Evolutionary conservation across 1,140 invertebrate genomes (phyloP).

Genomic region (Acromyrmex echinatior): DNA sequence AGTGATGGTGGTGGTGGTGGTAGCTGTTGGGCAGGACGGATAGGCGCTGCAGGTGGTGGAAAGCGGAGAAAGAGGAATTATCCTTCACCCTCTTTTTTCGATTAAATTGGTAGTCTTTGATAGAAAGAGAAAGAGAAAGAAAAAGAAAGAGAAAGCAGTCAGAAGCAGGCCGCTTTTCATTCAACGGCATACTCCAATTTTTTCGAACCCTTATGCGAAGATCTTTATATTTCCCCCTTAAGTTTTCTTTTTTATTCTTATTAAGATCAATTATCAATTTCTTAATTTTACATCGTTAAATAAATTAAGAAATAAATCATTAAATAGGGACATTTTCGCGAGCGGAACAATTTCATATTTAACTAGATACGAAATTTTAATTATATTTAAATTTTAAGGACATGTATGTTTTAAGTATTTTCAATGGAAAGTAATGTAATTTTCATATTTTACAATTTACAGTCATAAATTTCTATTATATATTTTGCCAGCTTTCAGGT

Average conservation of each 20-base stretch:
- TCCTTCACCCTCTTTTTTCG: constrained; percentile 70
- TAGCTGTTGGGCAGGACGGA: constrained; percentile 47
- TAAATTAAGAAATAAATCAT: not conserved
- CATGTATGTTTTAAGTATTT: not conserved
- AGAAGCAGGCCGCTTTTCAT: constrained; percentile 27
- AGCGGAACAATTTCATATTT: not conserved
- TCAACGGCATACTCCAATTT: constrained; percentile 49
- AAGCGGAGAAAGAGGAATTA: constrained; percentile 71
- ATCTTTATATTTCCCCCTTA: not conserved
- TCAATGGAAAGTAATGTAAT: not conserved
- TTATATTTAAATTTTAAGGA: not conserved
- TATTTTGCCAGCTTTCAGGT: constrained; percentile 30
- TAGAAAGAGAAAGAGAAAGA: not conserved
- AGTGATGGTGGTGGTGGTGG: constrained; percentile 4
- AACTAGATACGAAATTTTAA: not conserved
- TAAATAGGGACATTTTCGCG: not conserved
- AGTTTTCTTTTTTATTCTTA: not conserved
- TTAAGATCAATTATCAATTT: not conserved
- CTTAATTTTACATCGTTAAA: not conserved
- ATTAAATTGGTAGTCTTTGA: constrained; percentile 67
- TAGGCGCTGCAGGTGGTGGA: constrained; percentile 35
- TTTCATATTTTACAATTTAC: not conserved
- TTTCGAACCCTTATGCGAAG: not conserved
- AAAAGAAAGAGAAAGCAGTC: constrained; percentile 25
- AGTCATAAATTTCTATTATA: constrained; percentile 3